These are phyloP conservation scores for Macrophya alboannulata DNA, from an alignment of 2,888 invertebrate species.

Conservation along the genomic window DNA sequence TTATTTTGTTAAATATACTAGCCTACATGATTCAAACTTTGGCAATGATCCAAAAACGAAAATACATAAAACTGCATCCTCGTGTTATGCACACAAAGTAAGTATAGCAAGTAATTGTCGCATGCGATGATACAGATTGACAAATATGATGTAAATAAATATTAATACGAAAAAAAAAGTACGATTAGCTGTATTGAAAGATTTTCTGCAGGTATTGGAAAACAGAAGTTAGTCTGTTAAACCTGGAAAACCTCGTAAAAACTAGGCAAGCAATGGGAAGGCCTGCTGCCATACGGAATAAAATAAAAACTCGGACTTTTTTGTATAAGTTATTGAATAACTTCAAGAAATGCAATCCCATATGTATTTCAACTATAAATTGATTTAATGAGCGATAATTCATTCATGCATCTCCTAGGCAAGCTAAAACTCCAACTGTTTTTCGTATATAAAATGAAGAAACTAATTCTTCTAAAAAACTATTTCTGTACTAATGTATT, in stretches of 20 bases:
- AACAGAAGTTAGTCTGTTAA: not conserved
- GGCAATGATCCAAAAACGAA: slow-evolving; percentile 41
- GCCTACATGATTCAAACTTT: slow-evolving; percentile 34
- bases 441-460: slow-evolving; percentile 24
- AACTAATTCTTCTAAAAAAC: too few species aligned
- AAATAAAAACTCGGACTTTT: not conserved
- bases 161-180: not conserved
- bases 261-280: slow-evolving; percentile 36
- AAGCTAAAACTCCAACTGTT: not conserved
- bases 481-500: slow-evolving; percentile 1
- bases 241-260: not conserved
- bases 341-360: slow-evolving; percentile 37
- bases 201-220: slow-evolving; percentile 9
- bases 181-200: not conserved
- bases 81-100: slow-evolving; percentile 8
- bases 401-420: not conserved
- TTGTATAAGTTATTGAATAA: not conserved
- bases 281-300: slow-evolving; percentile 8
- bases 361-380: slow-evolving; percentile 33
- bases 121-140: not conserved
- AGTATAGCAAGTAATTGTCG: not conserved
- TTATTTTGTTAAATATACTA: slow-evolving; percentile 32
- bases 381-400: not conserved
- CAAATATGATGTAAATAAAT: slow-evolving; percentile 20
- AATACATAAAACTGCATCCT: slow-evolving; percentile 49